Base-by-base conservation (phyloP, 2,888 invertebrate species). In the Psylliodes chrysocephalus region DNA sequence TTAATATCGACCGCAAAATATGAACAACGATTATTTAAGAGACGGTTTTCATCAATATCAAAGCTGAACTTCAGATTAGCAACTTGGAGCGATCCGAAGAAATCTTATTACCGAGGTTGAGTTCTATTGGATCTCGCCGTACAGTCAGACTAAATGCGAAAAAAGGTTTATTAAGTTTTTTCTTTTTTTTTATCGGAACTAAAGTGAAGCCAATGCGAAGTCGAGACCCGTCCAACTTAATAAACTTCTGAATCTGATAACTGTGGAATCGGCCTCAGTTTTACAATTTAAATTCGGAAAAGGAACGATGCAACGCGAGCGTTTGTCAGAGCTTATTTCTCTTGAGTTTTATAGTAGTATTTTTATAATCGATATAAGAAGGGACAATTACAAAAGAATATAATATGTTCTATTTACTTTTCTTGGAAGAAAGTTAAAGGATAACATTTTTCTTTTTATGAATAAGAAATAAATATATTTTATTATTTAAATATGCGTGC, bases 171-270 rank as follows among this genome's bases (percentile, higher is more conserved):
- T 51, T 51, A 51, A 51, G 33, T 51, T 51, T 51, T 12, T 51
- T 30, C 17, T 33, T 51, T 51, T 51, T 51, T 12, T 51, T 30
- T 33, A 51, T 51, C 51, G 33, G 51, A 44, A 25, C 33, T 54
- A 52, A 61, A 61, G 51, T 55, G 62, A 53, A 63, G 57, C 64
- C 61, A 60, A 66, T 68, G 42, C 57, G 59, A 59, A n/a, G 49
- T 35, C 56, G 53, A 47, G 28, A 47, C 25, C 60, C 64, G 64
- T 66, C 63, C 59, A 57, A 68, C 56, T 69, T 68, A 67, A 69
- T 68, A 70, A 70, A 70, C 63, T 69, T 68, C 62, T 55, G 60
- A 69, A 71, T 69, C 71, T 68, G 68, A 69, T 69, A 69, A 69
- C 49, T 65, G 60, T 38, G 19, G 66, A 61, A 69, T 68, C 67